Conservation (phyloP, 2,797 vertebrate species). For the Poecilia picta region DNA sequence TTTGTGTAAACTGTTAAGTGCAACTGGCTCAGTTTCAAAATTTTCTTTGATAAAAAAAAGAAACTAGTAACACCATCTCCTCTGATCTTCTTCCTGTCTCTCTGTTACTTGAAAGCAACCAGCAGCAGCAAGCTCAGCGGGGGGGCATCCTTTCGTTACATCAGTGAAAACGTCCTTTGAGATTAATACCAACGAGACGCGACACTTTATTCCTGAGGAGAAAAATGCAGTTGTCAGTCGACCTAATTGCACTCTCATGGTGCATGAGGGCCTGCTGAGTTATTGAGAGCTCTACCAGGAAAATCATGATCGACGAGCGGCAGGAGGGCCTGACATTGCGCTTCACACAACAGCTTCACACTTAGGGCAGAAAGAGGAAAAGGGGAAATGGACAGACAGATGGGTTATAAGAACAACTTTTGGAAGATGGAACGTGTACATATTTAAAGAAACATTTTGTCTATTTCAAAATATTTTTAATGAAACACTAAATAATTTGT, state of each 20-base stretch:
- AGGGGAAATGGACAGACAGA: neutral
- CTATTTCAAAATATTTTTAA: neutral
- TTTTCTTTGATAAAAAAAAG: conserved; percentile 2
- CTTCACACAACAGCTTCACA: conserved; percentile 39
- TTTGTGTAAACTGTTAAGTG: conserved; percentile 31
- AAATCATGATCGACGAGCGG: conserved; percentile 72
- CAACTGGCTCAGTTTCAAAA: conserved; percentile 38
- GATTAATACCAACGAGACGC: conserved; percentile 61
- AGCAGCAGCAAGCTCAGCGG: conserved; percentile 19
- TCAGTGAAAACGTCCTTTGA: conserved; percentile 56
- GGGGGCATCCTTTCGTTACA: conserved; percentile 52
- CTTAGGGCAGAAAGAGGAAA: conserved; percentile 17
- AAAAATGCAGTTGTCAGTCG: conserved; percentile 73
- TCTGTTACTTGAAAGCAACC: conserved; percentile 23
- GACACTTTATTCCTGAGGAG: conserved; percentile 59
- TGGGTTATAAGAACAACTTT: neutral
- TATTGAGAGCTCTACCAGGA: conserved; percentile 61
- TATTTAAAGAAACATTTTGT: neutral
- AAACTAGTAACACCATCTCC: conserved; percentile 7
- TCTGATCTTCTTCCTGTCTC: conserved; percentile 24
- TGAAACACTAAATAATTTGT: neutral
- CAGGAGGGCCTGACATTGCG: conserved; percentile 56
- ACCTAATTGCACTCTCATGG: conserved; percentile 71
- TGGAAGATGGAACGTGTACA: conserved; percentile 1
- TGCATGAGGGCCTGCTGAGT: conserved; percentile 69